phyloP scores from a whole-genome alignment of 2,797 vertebrate genomes.

The Lacerta agilis region DNA sequence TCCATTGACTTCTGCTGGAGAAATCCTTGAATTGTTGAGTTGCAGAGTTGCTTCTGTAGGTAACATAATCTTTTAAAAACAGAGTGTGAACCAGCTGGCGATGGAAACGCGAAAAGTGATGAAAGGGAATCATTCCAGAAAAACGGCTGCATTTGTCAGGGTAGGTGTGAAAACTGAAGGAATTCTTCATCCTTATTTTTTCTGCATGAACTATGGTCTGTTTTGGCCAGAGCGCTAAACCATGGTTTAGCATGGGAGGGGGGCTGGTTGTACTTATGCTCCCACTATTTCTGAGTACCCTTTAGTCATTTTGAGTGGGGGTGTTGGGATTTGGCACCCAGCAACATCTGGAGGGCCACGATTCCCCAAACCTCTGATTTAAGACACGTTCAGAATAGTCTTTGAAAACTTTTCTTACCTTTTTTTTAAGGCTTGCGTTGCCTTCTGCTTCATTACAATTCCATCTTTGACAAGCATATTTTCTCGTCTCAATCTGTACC shows the following conservation, averaged over 20 bases:
- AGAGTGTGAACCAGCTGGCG: conserved; percentile 95
- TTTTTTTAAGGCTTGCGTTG: conserved; percentile 89
- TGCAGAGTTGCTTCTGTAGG: not conserved
- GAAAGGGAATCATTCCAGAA: conserved; percentile 94
- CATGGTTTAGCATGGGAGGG: not conserved
- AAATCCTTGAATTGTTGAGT: not conserved
- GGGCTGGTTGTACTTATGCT: not conserved
- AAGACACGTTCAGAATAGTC: not conserved
- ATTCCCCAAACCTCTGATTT: not conserved
- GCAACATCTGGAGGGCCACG: not conserved
- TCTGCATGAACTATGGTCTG: not conserved
- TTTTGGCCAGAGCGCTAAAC: not conserved
- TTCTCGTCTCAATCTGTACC: conserved; percentile 91
- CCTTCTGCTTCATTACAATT: conserved; percentile 98
- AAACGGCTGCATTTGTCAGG: conserved; percentile 95
- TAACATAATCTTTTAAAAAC: conserved; percentile 17
- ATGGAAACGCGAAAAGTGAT: conserved; percentile 96
- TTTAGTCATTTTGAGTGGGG: not conserved
- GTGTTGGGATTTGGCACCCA: not conserved
- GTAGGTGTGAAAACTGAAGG: conserved; percentile 77
- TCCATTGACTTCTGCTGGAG: not conserved
- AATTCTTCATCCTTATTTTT: not conserved
- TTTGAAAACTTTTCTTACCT: not conserved
- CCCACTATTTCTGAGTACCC: no score
- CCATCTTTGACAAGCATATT: conserved; percentile 94